A percentile compares a stretch with the other conserved stretches of the same genome.
phyloP scores from a whole-genome alignment of 2,113 vertebrate genomes.

The Gadus chalcogrammus region DNA sequence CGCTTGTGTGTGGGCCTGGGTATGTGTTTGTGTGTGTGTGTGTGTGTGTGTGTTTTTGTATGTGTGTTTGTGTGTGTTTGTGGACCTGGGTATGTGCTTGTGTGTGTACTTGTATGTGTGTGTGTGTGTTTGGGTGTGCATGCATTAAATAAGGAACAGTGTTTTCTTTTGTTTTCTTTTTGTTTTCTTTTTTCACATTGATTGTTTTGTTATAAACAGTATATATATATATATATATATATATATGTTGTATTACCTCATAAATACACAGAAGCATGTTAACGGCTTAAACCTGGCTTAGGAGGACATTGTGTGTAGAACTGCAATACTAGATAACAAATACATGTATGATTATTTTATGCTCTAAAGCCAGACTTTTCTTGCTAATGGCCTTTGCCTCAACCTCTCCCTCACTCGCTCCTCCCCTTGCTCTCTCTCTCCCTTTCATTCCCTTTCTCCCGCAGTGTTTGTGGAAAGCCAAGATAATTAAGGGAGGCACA shows the following conservation, averaged over 20 bases:
- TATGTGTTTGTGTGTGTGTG: background rate
- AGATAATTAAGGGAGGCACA: constrained; percentile 48
- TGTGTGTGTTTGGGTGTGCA: background rate
- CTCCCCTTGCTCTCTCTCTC: constrained; percentile 25
- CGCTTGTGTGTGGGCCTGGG: background rate
- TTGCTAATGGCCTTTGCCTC: constrained; percentile 8
- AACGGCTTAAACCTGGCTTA: no score
- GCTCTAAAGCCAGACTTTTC: no score
- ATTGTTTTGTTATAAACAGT: no score
- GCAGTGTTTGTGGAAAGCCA: constrained; percentile 43
- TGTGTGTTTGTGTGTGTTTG: background rate
- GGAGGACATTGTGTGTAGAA: no score
- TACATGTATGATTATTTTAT: no score
- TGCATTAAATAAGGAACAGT: background rate
- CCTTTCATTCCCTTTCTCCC: background rate
- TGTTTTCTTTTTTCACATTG: background rate
- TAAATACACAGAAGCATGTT: no score
- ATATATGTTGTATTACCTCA: no score
- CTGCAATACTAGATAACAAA: no score
- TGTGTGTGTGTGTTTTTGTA: background rate
- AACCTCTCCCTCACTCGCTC: constrained; percentile 10
- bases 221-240: no score
- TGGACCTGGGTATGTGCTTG: no score
- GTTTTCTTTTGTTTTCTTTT: no score
- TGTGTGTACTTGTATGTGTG: no score